These are phyloP conservation scores for Macrosteles quadrilineatus DNA, from an alignment of 1,140 invertebrate genomes.

Conservation along the genomic window DNA sequence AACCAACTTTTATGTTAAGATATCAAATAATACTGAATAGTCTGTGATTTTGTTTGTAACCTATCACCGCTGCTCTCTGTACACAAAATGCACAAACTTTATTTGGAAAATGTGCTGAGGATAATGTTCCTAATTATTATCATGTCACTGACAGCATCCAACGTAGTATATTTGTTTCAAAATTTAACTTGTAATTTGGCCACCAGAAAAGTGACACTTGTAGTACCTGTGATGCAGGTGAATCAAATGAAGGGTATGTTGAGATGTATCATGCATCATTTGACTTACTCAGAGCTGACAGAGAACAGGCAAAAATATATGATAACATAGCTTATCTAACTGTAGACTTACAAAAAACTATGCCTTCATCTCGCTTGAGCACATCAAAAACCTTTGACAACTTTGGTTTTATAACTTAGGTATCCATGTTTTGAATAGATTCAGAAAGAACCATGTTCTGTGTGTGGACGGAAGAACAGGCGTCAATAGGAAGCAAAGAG, in stretches of 20 bases:
- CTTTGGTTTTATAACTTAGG: constrained; percentile 22
- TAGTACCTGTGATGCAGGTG: too few species aligned
- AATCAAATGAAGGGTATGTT: too few species aligned
- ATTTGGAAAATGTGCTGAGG: background rate
- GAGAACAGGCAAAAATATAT: too few species aligned
- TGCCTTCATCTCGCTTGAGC: constrained; percentile 11
- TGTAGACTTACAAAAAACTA: constrained; percentile 23
- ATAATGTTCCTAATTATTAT: too few species aligned
- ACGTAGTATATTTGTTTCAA: background rate
- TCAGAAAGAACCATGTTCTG: background rate
- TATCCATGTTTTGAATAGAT: constrained; percentile 8
- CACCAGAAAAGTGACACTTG: too few species aligned
- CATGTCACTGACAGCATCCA: background rate
- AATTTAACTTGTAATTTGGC: background rate
- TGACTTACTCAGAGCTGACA: too few species aligned
- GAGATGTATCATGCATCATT: too few species aligned
- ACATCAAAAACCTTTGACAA: constrained; percentile 9
- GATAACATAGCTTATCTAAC: constrained; percentile 3
- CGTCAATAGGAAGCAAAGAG: constrained; percentile 5
- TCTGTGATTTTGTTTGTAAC: background rate
- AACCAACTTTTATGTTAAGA: background rate
- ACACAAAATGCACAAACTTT: background rate
- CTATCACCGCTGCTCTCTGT: background rate
- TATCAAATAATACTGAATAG: background rate
- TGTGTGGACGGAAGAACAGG: constrained; percentile 9